Conservation (phyloP, 2,888 invertebrate species). For the Lepidocyrtoides sp. region DNA sequence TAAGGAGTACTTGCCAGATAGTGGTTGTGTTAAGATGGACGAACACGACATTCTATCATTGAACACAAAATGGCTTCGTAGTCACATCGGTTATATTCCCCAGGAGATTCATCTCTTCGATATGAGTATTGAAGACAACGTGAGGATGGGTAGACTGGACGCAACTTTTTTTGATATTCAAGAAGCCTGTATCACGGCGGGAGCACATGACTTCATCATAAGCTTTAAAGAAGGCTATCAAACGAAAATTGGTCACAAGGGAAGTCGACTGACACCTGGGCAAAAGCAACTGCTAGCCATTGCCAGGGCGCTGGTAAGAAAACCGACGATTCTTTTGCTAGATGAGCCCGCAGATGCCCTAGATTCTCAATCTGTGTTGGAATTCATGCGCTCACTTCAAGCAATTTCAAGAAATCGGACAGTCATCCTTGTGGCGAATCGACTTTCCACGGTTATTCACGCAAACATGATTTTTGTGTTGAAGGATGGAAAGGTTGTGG, state of each 20-base stretch:
- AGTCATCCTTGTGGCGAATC: conserved; percentile 69
- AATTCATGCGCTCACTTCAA: conserved; percentile 64
- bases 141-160: conserved; percentile 73
- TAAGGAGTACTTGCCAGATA: conserved; percentile 75
- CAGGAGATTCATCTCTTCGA: conserved; percentile 70
- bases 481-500: conserved; percentile 70
- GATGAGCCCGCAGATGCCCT: conserved; percentile 67
- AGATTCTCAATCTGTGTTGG: conserved; percentile 25
- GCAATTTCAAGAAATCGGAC: conserved; percentile 64
- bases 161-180: conserved; percentile 72
- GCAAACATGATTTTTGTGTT: conserved; percentile 70
- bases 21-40: conserved; percentile 79
- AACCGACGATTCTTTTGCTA: conserved; percentile 69
- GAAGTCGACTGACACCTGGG: conserved; percentile 60
- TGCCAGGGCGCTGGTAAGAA: conserved; percentile 65
- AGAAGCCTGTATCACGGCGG: conserved; percentile 77
- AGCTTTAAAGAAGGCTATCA: conserved; percentile 77
- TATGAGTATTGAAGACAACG: conserved; percentile 77
- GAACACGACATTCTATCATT: conserved; percentile 64
- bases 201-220: conserved; percentile 81
- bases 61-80: conserved; percentile 74
- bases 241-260: conserved; percentile 70
- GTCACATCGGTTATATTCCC: conserved; percentile 74
- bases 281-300: conserved; percentile 71
- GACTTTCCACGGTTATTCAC: conserved; percentile 63